Conservation (phyloP, 2,888 invertebrate species). For the Drosophila subsilvestris region DNA sequence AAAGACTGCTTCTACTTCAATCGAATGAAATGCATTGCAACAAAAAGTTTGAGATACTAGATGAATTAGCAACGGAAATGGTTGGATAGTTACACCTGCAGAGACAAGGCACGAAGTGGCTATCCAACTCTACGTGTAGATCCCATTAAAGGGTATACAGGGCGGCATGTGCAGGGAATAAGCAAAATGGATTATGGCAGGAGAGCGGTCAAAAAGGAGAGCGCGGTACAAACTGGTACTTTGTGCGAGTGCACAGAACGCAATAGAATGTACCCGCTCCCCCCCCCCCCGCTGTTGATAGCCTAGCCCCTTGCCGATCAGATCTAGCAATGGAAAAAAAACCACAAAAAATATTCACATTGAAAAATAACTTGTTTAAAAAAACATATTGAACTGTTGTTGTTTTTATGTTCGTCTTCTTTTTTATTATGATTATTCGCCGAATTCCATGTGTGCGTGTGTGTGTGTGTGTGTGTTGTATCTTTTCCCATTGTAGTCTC, state of each 20-base stretch:
- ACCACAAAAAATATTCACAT: conserved; percentile 26
- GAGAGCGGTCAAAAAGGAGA: neutral
- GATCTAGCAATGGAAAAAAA: conserved; percentile 33
- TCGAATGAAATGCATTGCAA: too few relatives aligned
- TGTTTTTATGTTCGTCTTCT: conserved; percentile 39
- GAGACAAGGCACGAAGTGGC: too few relatives aligned
- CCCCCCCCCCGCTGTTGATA: conserved; percentile 3
- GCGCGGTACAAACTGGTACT: conserved; percentile 34
- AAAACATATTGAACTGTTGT: conserved; percentile 45
- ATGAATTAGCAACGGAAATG: neutral
- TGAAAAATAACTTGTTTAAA: conserved; percentile 66
- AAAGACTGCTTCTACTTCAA: neutral
- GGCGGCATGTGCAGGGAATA: neutral
- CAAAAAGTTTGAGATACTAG: neutral
- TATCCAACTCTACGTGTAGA: too few relatives aligned
- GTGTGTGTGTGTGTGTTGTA: conserved; percentile 74
- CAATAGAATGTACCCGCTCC: conserved; percentile 42
- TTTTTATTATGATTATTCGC: conserved; percentile 57
- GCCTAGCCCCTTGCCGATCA: conserved; percentile 6
- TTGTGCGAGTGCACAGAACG: conserved; percentile 52
- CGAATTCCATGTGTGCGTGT: conserved; percentile 67
- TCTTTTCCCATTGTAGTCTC: conserved; percentile 60
- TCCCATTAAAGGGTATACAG: neutral
- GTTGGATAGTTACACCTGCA: too few relatives aligned
- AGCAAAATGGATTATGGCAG: conserved; percentile 1